Base-by-base conservation (phyloP, 1,140 invertebrate species). In the Zeugodacus cucurbitae region DNA sequence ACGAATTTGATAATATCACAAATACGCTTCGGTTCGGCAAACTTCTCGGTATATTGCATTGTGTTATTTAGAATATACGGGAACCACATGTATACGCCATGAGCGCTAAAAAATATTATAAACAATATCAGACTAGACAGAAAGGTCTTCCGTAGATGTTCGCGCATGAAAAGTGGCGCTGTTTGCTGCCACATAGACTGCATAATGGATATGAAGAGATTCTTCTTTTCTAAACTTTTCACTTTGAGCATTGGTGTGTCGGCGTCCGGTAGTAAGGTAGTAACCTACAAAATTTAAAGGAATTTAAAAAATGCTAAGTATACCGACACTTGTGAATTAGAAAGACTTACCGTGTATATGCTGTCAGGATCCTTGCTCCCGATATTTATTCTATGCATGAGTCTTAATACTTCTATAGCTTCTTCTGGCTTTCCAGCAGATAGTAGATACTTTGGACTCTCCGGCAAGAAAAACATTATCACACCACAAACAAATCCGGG, bases 371-470 rank as follows among this genome's bases (percentile, higher is more conserved):
- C 37, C 26, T 88, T 88, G 48, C 74, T 88, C 57, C n/a, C n/a
- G n/a, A n/a, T n/a, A n/a, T n/a, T 94, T n/a, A n/a, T n/a, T n/a
- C n/a, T n/a, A n/a, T 94, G 6, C 94, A n/a, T n/a, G n/a, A n/a
- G 92, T 89, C 93, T 94, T 62, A 96, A 92, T 0, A 96, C 94
- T 6, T 94, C 92, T 6, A 96, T 91, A 17, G 95, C 94, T 57
- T 95, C 94, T 6, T 95, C 93, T 10, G 94, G 90, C 20, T 94
- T 92, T 89, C 95, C 95, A 88, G 93, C 94, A 4, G 94, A 91
- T 26, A 96, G 94, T 0, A 96, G 91, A 91, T 95, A 97, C 90
- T 96, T 96, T 0, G 96, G 96, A 91, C 96, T 97, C 90, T 97
- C 96, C 0, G 96, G 96, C 67, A 96, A 95, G 41, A 95, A 94